phyloP scores from a whole-genome alignment of 2,797 vertebrate species.

The Eurystomus glaucurus region DNA sequence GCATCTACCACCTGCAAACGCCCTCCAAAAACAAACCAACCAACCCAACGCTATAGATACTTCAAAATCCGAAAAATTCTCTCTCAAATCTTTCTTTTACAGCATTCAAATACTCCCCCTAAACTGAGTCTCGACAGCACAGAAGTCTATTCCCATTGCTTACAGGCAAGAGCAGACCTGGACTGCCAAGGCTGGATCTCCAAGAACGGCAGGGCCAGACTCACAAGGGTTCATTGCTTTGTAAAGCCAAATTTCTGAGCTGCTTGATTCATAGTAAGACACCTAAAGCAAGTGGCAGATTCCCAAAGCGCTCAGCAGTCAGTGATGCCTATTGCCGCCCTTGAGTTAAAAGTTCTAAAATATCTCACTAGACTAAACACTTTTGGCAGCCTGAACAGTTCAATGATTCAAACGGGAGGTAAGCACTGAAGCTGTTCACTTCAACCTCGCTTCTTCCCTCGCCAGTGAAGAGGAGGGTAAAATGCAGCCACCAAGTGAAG shows the following conservation, averaged over 20 bases:
- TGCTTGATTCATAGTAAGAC: not conserved
- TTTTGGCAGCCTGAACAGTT: not conserved
- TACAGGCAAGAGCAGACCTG: not conserved
- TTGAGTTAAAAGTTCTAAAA: not conserved
- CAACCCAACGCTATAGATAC: accelerated
- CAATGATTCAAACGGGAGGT: not conserved
- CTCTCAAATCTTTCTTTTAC: not conserved
- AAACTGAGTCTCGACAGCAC: not conserved
- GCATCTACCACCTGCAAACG: constrained; percentile 38
- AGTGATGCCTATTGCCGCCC: accelerated
- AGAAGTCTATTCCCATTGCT: not conserved
- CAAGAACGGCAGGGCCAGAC: not conserved
- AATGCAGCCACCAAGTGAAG: not conserved
- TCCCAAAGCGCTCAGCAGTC: not conserved
- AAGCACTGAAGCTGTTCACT: not conserved
- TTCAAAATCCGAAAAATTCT: not conserved
- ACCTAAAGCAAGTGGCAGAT: not conserved
- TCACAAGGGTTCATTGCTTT: not conserved
- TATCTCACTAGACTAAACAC: not conserved
- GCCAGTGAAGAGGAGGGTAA: accelerated
- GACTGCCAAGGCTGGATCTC: not conserved
- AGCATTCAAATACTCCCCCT: not conserved
- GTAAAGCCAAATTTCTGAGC: not conserved
- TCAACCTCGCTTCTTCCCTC: not conserved
- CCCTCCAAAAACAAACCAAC: not conserved